Percentiles rank a stretch among this genome's conserved stretches.
Evolutionary conservation across 2,113 vertebrate genomes (phyloP).

Genomic region (Pelobates fuscus): DNA sequence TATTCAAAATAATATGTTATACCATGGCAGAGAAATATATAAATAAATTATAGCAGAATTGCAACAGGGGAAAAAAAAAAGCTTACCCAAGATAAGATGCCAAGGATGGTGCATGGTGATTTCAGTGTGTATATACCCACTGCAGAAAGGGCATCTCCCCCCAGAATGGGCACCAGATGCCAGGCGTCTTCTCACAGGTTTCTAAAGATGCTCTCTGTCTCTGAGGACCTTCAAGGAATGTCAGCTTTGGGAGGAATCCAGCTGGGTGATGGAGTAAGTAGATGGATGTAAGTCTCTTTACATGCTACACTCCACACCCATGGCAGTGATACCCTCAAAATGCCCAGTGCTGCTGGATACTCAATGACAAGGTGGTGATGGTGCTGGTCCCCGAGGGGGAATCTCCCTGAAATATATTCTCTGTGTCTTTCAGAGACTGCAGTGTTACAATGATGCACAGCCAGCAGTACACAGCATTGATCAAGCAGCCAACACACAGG

Average conservation of each 20-base stretch:
- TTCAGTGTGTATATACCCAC: constrained; percentile 1
- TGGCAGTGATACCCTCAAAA: background rate
- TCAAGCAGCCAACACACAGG: no score
- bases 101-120: constrained; percentile 23
- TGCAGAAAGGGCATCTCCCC: constrained; percentile 18
- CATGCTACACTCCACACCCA: background rate
- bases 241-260: constrained; percentile 4
- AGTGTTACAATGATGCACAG: no score
- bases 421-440: no score
- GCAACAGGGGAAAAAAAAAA: no score
- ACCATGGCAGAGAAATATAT: no score
- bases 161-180: constrained; percentile 3
- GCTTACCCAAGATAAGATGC: constrained; percentile 39
- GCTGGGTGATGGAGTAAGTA: background rate
- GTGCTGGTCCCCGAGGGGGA: no score
- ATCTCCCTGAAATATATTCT: no score
- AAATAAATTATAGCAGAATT: no score
- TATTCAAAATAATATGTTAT: constrained; percentile 35
- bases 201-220: background rate
- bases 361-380: no score
- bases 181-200: background rate
- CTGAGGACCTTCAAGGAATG: background rate
- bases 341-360: no score
- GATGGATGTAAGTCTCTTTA: background rate
- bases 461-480: no score